Evolutionary conservation across 2,888 invertebrate genomes (phyloP).

Genomic region (Apoderus coryli): DNA sequence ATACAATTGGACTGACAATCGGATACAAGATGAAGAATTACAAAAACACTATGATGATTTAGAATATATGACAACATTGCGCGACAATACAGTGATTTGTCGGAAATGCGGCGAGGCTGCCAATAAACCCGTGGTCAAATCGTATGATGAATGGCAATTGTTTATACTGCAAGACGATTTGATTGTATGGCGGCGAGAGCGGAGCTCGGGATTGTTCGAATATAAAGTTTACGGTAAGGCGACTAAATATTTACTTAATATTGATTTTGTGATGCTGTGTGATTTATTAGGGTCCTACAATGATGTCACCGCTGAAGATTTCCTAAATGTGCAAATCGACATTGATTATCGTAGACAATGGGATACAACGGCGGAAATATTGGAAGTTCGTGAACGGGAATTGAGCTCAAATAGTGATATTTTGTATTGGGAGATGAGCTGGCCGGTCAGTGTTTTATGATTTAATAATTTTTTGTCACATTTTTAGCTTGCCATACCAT

Average conservation of each 20-base stretch:
- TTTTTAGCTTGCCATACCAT: too few species aligned
- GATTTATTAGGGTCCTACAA: too few species aligned
- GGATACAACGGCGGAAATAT: slow-evolving; percentile 62
- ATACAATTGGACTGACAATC: slow-evolving; percentile 48
- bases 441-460: slow-evolving; percentile 64
- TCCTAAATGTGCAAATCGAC: slow-evolving; percentile 71
- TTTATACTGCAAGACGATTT: slow-evolving; percentile 68
- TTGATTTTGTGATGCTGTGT: too few species aligned
- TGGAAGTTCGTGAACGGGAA: slow-evolving; percentile 55
- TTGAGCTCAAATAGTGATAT: slow-evolving; percentile 48
- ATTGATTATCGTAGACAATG: slow-evolving; percentile 61
- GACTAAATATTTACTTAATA: too few species aligned
- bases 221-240: slow-evolving; percentile 69
- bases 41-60: slow-evolving; percentile 42
- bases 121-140: slow-evolving; percentile 18
- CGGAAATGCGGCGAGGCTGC: slow-evolving; percentile 15
- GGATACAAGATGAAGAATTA: slow-evolving; percentile 41
- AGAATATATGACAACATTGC: slow-evolving; percentile 39
- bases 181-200: slow-evolving; percentile 64
- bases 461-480: too few species aligned
- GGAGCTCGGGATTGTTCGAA: slow-evolving; percentile 54
- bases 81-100: slow-evolving; percentile 20
- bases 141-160: slow-evolving; percentile 53
- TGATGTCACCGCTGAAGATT: slow-evolving; percentile 65
- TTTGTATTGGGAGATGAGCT: slow-evolving; percentile 78